Evolutionary conservation across 2,797 vertebrate genomes (phyloP).

Genomic region (Enteromius unitaeniatus): DNA sequence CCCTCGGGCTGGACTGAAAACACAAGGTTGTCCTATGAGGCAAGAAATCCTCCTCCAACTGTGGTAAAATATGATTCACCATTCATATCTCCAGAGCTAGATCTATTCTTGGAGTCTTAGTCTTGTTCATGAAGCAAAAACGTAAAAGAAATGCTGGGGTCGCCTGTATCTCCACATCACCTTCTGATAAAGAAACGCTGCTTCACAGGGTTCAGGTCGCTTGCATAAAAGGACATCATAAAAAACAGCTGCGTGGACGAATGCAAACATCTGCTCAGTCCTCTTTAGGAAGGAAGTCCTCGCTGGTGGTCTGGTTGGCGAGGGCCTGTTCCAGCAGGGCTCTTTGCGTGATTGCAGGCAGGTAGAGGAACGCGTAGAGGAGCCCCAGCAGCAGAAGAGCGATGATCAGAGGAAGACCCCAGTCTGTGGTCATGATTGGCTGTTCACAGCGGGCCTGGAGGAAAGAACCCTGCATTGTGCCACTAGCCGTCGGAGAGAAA

Average conservation of each 20-base stretch:
- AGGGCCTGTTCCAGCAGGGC: slow-evolving; percentile 74
- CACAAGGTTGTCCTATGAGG: background rate
- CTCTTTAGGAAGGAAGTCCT: slow-evolving; percentile 39
- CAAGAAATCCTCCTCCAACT: background rate
- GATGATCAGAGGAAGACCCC: slow-evolving; percentile 76
- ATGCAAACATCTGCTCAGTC: slow-evolving; percentile 26
- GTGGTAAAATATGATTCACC: slow-evolving; percentile 26
- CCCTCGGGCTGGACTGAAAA: slow-evolving; percentile 29
- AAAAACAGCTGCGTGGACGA: background rate
- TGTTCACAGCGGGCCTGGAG: slow-evolving; percentile 81
- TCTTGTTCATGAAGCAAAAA: background rate
- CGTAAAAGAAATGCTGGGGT: background rate
- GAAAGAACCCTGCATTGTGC: slow-evolving; percentile 71
- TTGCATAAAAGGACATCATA: background rate
- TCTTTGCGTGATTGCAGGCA: slow-evolving; percentile 73
- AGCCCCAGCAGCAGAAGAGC: slow-evolving; percentile 76
- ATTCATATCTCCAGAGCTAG: slow-evolving; percentile 17
- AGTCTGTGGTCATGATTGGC: slow-evolving; percentile 77
- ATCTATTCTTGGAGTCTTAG: slow-evolving; percentile 23
- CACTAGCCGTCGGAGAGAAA: background rate
- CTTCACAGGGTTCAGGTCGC: slow-evolving; percentile 11
- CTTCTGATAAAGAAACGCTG: slow-evolving; percentile 4
- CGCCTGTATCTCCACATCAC: background rate
- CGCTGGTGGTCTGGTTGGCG: slow-evolving; percentile 63
- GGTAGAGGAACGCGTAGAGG: slow-evolving; percentile 79